A percentile compares a stretch with the other conserved stretches of the same genome.
phyloP scores from a whole-genome alignment of 2,797 vertebrate species.

The Moxostoma hubbsi region DNA sequence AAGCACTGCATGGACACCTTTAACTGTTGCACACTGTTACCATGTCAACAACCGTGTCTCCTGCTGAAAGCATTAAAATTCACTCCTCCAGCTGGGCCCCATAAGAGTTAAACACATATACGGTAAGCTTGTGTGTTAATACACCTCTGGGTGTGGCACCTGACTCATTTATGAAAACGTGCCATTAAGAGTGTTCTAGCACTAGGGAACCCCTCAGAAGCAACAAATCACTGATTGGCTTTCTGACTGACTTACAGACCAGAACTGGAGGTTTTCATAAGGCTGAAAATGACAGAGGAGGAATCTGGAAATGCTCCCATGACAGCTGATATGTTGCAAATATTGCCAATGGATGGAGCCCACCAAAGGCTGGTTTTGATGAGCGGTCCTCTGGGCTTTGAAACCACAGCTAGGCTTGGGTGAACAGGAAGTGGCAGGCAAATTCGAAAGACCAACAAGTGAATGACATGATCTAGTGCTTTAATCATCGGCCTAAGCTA shows the following conservation, averaged over 20 bases:
- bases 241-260: slow-evolving; percentile 55
- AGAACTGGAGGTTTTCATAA: slow-evolving; percentile 52
- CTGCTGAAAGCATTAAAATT: too few relatives aligned
- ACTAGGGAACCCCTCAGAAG: slow-evolving; percentile 47
- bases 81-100: too few relatives aligned
- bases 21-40: not conserved
- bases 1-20: too few relatives aligned
- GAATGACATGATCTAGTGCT: slow-evolving; percentile 3
- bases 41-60: too few relatives aligned
- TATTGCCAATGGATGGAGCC: slow-evolving; percentile 19
- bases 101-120: too few relatives aligned
- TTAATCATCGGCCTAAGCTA: slow-evolving; percentile 12
- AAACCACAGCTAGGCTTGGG: slow-evolving; percentile 21
- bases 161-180: slow-evolving; percentile 20
- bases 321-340: slow-evolving; percentile 45
- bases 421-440: slow-evolving; percentile 32
- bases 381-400: slow-evolving; percentile 18
- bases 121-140: too few relatives aligned
- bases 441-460: slow-evolving; percentile 2
- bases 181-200: slow-evolving; percentile 26
- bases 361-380: slow-evolving; percentile 45
- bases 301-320: slow-evolving; percentile 35
- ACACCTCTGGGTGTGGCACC: not conserved
- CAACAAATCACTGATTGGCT: slow-evolving; percentile 47
- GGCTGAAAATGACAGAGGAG: slow-evolving; percentile 39